Conservation (phyloP, 2,113 vertebrate genomes). For the Pedionomus torquatus region DNA sequence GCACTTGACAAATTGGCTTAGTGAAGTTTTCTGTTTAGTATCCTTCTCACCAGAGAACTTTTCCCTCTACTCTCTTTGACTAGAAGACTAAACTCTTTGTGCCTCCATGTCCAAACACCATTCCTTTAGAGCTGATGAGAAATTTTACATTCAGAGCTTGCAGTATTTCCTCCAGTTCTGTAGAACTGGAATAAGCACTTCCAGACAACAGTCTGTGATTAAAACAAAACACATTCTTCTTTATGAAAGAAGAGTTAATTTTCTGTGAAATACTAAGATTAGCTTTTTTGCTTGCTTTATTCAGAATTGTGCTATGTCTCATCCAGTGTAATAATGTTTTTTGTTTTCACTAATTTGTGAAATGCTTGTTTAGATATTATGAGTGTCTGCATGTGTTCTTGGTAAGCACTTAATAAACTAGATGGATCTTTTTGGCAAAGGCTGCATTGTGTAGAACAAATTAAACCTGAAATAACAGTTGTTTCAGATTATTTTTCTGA, state of each 20-base stretch:
- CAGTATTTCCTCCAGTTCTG: neutral
- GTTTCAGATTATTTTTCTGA: constrained; percentile 66
- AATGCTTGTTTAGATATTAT: constrained; percentile 52
- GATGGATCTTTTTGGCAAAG: constrained; percentile 62
- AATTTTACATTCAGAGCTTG: neutral
- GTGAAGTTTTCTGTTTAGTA: neutral
- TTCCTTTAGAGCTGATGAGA: neutral
- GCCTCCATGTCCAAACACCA: neutral
- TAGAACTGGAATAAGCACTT: constrained; percentile 23
- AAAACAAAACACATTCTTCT: constrained; percentile 61
- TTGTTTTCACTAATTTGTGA: constrained; percentile 54
- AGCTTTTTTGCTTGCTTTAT: constrained; percentile 42
- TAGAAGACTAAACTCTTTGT: neutral
- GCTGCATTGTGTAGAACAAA: constrained; percentile 44
- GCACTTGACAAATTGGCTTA: neutral
- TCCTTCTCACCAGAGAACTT: neutral
- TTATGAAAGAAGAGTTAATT: constrained; percentile 65
- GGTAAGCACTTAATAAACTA: constrained; percentile 63
- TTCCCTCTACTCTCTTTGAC: neutral
- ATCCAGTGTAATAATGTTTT: constrained; percentile 29
- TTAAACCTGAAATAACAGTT: constrained; percentile 63
- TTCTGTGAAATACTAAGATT: constrained; percentile 60
- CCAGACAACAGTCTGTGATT: constrained; percentile 42
- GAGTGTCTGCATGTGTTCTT: constrained; percentile 40
- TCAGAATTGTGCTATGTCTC: constrained; percentile 11